Evolutionary conservation across 2,888 invertebrate species (phyloP), one percentile per base, ranked within the genome.

Genomic region (Formica aserva): DNA sequence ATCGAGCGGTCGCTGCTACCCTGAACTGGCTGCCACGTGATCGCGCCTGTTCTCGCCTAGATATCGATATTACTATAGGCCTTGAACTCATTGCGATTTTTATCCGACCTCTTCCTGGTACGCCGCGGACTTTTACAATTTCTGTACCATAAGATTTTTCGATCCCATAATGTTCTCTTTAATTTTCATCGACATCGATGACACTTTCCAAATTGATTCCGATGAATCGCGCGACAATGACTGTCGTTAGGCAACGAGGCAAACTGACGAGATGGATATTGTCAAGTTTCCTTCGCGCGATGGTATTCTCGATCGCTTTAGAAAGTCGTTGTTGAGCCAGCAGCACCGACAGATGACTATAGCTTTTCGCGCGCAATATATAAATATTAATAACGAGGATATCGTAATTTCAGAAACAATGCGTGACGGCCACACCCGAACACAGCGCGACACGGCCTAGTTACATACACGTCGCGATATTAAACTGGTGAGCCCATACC

Each of bases 361-460:
- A 77, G 82, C 63, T 52, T 52, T 52, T 65, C 35, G 67, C 35
- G 65, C 82, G 78, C 82, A 76, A 88, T 85, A 83, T 89, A 92
- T 92, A 92, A 92, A 92, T 92, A 92, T 92, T 92, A 92, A 92
- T 92, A 92, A 91, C 90, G 87, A 89, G 90, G 88, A 92, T 92
- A 92, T 92, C 89, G 89, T 92, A 91, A 92, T 91, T 90, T 91
- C 87, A 84, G 89, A 89, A 90, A 92, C 92, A 92, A 92, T 92
- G 89, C 91, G 89, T 85, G 78, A 86, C 85, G 85, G 91, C 90
- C 92, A 92, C 92, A 92, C 92, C 92, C 92, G 91, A 88, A 91
- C 84, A 91, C 84, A 52, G n/a, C 77, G 80, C 86, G 76, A 83
- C 86, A 60, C 86, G 87, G 78, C 90, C 89, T 85, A 89, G 91